Percentiles rank a stretch among this genome's conserved stretches.
phyloP scores from a whole-genome alignment of 2,888 invertebrate genomes.

The Hirtodrosophila trivittata region DNA sequence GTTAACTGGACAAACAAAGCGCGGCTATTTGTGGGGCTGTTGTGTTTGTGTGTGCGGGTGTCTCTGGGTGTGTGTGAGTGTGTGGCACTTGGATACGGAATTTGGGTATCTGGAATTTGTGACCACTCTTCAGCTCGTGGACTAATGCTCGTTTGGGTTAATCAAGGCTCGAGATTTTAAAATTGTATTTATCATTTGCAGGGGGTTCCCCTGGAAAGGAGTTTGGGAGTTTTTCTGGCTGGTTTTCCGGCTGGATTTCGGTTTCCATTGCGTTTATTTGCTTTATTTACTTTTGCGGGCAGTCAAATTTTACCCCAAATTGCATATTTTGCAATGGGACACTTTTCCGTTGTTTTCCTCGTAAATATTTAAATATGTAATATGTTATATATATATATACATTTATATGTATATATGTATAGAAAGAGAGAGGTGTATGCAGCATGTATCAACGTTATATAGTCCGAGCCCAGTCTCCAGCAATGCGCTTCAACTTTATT shows the following conservation, averaged over 20 bases:
- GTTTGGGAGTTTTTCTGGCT: no score
- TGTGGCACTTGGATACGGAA: conserved; percentile 1
- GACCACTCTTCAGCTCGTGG: conserved; percentile 31
- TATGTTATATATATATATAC: conserved; percentile 35
- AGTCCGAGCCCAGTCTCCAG: conserved; percentile 36
- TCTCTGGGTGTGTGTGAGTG: conserved; percentile 4
- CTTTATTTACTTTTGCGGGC: conserved; percentile 53
- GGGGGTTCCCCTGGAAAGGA: no score
- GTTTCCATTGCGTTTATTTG: conserved; percentile 64
- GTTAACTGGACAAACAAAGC: conserved; percentile 31
- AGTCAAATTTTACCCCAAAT: conserved; percentile 26
- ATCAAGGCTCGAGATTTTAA: conserved; percentile 75
- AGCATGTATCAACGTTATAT: conserved; percentile 51
- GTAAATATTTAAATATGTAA: conserved; percentile 70
- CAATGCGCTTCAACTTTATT: conserved; percentile 75
- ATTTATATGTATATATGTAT: conserved; percentile 7
- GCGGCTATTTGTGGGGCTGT: background rate
- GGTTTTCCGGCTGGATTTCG: conserved; percentile 41
- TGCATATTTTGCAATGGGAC: conserved; percentile 73
- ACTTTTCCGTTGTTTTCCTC: conserved; percentile 44
- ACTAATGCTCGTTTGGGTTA: conserved; percentile 70
- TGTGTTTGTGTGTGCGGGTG: conserved; percentile 10
- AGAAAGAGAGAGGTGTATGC: conserved; percentile 7
- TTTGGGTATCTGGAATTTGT: conserved; percentile 21
- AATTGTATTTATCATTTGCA: conserved; percentile 73